Conservation (phyloP, 2,888 invertebrate species). For the Leistus spinibarbis region DNA sequence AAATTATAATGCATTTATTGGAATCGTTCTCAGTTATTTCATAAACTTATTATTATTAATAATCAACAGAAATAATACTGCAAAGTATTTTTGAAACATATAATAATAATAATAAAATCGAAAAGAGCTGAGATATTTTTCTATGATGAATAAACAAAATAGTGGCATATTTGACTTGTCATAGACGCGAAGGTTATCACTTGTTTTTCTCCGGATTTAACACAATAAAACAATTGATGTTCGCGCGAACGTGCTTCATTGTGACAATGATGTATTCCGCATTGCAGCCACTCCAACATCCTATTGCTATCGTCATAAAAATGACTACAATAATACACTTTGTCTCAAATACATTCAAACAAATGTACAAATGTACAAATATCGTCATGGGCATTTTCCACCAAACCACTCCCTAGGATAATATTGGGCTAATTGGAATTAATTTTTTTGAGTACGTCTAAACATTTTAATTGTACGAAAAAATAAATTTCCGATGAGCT, state of each 20-base stretch:
- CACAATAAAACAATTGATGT: constrained; percentile 33
- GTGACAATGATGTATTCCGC: constrained; percentile 32
- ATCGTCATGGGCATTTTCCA: no score
- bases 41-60: background rate
- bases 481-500: no score
- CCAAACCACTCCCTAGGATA: no score
- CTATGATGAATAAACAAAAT: no score
- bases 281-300: constrained; percentile 27
- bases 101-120: no score
- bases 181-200: constrained; percentile 19
- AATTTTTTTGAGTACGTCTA: no score
- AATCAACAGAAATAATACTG: background rate
- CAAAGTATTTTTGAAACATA: background rate
- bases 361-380: background rate
- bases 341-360: background rate
- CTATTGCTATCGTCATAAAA: background rate
- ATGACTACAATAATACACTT: no score
- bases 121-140: no score
- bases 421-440: no score
- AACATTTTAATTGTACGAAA: no score
- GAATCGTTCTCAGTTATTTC: background rate
- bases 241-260: constrained; percentile 2
- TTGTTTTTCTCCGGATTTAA: constrained; percentile 24
- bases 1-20: background rate
- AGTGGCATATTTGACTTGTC: no score